Evolutionary conservation across 2,888 invertebrate species (phyloP), one percentile per base, ranked within the genome.

Genomic region (Leptinotarsa peninsularis): DNA sequence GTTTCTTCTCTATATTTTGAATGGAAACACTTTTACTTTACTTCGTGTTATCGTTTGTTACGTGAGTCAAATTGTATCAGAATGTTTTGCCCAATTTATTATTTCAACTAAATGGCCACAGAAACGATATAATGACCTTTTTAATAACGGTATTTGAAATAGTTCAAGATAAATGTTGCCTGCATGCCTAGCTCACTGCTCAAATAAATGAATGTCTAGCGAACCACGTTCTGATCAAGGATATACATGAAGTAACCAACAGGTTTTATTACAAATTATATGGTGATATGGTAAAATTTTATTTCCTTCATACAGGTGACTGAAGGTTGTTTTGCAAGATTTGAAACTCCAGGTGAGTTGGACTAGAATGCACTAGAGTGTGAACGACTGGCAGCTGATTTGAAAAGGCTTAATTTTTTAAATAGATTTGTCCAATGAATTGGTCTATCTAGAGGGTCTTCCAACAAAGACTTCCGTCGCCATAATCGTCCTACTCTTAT

Each of bases 151-250:
- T 4, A 27, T 58, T 23, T 21, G 21, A 58, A 58, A 58, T 58
- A 58, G 23, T 23, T 58, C 58, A 58, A 17, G 58, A 21, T 18
- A 58, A 58, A 58, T 58, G 58, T 58, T 58, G 58, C 27, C 17
- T 52, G 52, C 17, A 54, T 18, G n/a, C 54, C 18, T 54, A 54
- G 18, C 54, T 54, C n/a, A 13, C 54, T 18, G 21, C 54, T 58
- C 21, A 58, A 23, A 23, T 21, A 58, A 58, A 58, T 58, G 21
- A 58, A 58, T 23, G 10, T 4, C 43, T 1, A 58, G 21, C 58
- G 27, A 58, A 58, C 15, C 58, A 23, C 58, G 58, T 58, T 23
- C 15, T 23, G 23, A 58, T 58, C 58, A 58, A 58, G 58, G 58
- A 58, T 58, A 58, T 21, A 23, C 21, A 21, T 21, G 58, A 58